Conservation (phyloP, 2,888 invertebrate genomes). For the Liodrosophila aerea region DNA sequence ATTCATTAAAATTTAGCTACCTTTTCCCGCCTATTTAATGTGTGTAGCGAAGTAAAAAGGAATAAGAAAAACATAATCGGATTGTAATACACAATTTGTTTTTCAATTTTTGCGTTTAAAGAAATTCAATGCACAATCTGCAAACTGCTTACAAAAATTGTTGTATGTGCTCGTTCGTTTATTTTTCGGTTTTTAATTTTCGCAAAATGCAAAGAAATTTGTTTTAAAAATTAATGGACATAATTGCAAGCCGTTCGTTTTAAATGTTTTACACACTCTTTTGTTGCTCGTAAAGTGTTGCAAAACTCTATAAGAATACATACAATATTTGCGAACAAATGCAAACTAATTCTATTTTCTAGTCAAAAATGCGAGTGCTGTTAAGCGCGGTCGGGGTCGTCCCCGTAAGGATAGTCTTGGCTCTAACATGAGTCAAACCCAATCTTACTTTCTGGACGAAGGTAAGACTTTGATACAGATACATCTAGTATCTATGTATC, state of each 20-base stretch:
- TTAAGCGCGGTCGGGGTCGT: conserved; percentile 85
- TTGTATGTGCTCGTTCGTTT: conserved; percentile 37
- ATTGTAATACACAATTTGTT: conserved; percentile 9
- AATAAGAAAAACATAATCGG: neutral
- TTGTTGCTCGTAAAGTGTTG: conserved; percentile 13
- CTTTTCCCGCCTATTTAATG: conserved; percentile 7
- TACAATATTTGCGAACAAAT: conserved; percentile 18
- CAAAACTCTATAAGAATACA: conserved; percentile 14
- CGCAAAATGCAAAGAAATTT: conserved; percentile 8
- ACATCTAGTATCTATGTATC: neutral
- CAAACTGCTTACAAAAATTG: conserved; percentile 32
- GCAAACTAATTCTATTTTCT: conserved; percentile 71
- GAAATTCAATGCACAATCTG: conserved; percentile 13
- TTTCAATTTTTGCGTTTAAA: conserved; percentile 1
- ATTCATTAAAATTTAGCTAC: neutral
- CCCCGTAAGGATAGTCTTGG: conserved; percentile 84
- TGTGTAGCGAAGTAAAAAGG: conserved; percentile 22
- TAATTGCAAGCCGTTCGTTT: conserved; percentile 44
- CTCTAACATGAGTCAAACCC: conserved; percentile 84
- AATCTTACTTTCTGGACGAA: conserved; percentile 89
- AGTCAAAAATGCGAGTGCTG: conserved; percentile 82
- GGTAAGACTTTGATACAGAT: conserved; percentile 83
- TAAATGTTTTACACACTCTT: conserved; percentile 29
- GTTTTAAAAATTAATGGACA: conserved; percentile 13
- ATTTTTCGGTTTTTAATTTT: conserved; percentile 30